A percentile compares a stretch with the other conserved stretches of the same genome.
Evolutionary conservation across 2,888 invertebrate species (phyloP).

Genomic region (Agonopterix subpropinquella): DNA sequence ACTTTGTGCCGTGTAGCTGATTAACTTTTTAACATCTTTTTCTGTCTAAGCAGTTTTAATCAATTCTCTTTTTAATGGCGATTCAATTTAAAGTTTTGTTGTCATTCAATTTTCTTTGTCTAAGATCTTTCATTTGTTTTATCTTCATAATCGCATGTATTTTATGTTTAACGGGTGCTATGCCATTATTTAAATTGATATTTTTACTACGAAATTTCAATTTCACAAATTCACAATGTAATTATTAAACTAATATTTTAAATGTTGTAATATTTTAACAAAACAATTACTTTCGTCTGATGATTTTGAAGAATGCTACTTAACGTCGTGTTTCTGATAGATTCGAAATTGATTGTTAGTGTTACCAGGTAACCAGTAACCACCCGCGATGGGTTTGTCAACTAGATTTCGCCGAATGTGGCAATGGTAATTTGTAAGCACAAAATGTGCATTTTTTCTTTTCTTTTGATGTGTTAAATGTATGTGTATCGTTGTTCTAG

Average conservation of each 20-base stretch:
- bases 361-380: slow-evolving; percentile 37
- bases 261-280: slow-evolving; percentile 6
- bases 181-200: background rate
- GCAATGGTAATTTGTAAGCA: slow-evolving; percentile 48
- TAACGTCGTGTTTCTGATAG: slow-evolving; percentile 53
- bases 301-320: slow-evolving; percentile 2
- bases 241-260: background rate
- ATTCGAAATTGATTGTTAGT: slow-evolving; percentile 69
- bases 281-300: slow-evolving; percentile 1
- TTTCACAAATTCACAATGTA: background rate
- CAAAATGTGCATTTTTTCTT: slow-evolving; percentile 51
- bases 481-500: slow-evolving; percentile 12
- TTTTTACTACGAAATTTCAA: background rate
- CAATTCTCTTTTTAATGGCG: slow-evolving; percentile 5
- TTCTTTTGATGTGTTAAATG: slow-evolving; percentile 52
- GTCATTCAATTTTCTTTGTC: background rate
- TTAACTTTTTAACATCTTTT: slow-evolving; percentile 20
- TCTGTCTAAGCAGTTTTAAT: slow-evolving; percentile 4
- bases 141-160: slow-evolving; percentile 4
- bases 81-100: too few species aligned
- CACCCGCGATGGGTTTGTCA: slow-evolving; percentile 39
- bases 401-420: slow-evolving; percentile 38
- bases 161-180: slow-evolving; percentile 17
- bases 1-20: slow-evolving; percentile 46
- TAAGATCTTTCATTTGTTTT: slow-evolving; percentile 3